These are phyloP conservation scores for Probosciger aterrimus DNA, from an alignment of 2,113 vertebrate species.

Conservation along the genomic window DNA sequence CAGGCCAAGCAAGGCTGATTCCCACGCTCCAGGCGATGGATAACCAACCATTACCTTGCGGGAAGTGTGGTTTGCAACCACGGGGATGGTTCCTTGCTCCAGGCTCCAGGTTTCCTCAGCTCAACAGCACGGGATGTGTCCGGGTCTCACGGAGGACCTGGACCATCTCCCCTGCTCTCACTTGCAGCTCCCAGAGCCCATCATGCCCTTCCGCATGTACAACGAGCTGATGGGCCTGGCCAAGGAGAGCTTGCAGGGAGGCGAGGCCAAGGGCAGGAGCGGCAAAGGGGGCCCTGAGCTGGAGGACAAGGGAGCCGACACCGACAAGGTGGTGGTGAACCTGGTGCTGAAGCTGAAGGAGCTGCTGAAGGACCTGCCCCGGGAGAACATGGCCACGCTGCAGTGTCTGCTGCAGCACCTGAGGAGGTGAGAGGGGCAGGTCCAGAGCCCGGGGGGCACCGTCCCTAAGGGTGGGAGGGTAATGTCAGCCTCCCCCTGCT, in stretches of 20 bases:
- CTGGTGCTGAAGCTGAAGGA: constrained; percentile 82
- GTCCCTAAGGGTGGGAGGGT: background rate
- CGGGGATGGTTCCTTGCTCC: background rate
- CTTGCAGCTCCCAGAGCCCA: constrained; percentile 89
- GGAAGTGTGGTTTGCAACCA: fast-evolving
- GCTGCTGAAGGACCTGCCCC: constrained; percentile 82
- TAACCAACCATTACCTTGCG: background rate
- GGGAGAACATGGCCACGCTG: constrained; percentile 80
- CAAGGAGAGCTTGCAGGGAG: constrained; percentile 86
- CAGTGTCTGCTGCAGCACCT: constrained; percentile 87
- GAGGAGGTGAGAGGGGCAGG: constrained; percentile 74
- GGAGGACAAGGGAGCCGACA: constrained; percentile 73
- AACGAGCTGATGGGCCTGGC: constrained; percentile 92
- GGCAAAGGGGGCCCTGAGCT: constrained; percentile 71
- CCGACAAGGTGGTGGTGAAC: constrained; percentile 69
- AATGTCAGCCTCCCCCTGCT: background rate
- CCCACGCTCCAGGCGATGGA: background rate
- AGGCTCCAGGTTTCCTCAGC: background rate
- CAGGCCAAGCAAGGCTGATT: background rate
- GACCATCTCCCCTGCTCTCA: background rate
- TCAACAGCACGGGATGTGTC: fast-evolving
- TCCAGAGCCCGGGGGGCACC: fast-evolving
- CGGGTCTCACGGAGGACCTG: fast-evolving
- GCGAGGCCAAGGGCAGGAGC: constrained; percentile 56
- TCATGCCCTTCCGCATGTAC: constrained; percentile 90